Evolutionary conservation across 2,113 vertebrate species (phyloP), one percentile per base, ranked within the genome.

Genomic region (Morone saxatilis): DNA sequence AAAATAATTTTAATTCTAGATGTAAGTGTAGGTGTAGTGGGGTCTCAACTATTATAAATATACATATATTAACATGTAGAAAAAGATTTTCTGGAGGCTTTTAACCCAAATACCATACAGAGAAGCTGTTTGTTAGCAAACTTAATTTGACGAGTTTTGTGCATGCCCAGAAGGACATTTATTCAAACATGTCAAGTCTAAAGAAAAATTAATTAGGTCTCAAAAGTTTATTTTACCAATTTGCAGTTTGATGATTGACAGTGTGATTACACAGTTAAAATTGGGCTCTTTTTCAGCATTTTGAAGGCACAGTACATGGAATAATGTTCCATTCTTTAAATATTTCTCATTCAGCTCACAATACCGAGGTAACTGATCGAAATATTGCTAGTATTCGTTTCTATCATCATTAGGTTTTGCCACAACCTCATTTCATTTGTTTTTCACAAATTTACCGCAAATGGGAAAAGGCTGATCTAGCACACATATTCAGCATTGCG

Each of bases 321-420:
- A 5, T 31, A 13, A 67, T 16, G 9, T 13, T 47, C 22, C 71
- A 13, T 9, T 73, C 20, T 22, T n/a, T 41, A 11, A 61, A 54
- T 59, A 40, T 63, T 59, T 65, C 25, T 70, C n/a, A 40, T 40
- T 72, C 41, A 57, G 41, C 47, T 19, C 0, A 0, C 36, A 71
- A 12, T 20, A 40, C 25, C 14, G 5, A 45, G 10, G 7, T 45
- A 76, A 68, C 2, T 57, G 41, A 50, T 45, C 38, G 2, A 61
- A 61, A 60, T 20, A 57, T 47, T 61, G 11, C 47, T 13, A 6
- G 54, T 19, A 3, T 63, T 80, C 7, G 61, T 75, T 78, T 62
- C 19, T 56, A 25, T 69, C 51, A 36, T 71, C 12, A n/a, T 62
- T 81, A 57, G 14, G 41, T 53, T 86, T 76, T 61, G 76, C 70